Conservation (phyloP, 2,888 invertebrate genomes). For the Papilio elwesi region DNA sequence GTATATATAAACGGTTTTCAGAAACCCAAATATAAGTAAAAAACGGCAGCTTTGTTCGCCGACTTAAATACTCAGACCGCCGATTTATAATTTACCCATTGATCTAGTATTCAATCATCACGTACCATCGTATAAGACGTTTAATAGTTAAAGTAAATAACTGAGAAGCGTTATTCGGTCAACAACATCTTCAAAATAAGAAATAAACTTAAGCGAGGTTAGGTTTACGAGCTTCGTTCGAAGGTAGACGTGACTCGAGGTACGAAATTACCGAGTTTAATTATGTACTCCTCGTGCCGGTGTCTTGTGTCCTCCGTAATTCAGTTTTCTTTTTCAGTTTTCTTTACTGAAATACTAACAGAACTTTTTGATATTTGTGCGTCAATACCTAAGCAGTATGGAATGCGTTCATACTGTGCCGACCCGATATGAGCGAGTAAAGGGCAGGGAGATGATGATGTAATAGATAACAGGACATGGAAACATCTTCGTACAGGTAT, state of each 20-base stretch:
- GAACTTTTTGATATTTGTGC: not conserved
- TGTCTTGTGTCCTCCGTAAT: not conserved
- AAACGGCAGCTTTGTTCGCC: too few species aligned
- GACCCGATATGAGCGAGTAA: too few species aligned
- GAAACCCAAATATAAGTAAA: too few species aligned
- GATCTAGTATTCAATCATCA: too few species aligned
- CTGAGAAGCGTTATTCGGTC: not conserved
- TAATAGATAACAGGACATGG: too few species aligned
- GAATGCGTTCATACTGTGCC: too few species aligned
- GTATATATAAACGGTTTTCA: too few species aligned
- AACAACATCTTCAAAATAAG: not conserved
- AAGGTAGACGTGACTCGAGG: conserved; percentile 8
- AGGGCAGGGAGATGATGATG: too few species aligned
- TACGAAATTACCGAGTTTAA: not conserved
- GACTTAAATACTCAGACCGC: too few species aligned
- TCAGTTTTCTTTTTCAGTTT: not conserved
- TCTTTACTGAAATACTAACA: not conserved
- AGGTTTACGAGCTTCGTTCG: not conserved
- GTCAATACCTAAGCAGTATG: too few species aligned
- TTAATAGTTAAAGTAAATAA: not conserved
- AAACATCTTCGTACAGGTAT: too few species aligned
- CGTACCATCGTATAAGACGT: not conserved
- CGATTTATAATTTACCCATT: too few species aligned
- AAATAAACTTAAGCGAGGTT: conserved; percentile 11
- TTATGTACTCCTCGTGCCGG: not conserved